Evolutionary conservation across 2,113 vertebrate species (phyloP).

Genomic region (Lethenteron camtschaticum): DNA sequence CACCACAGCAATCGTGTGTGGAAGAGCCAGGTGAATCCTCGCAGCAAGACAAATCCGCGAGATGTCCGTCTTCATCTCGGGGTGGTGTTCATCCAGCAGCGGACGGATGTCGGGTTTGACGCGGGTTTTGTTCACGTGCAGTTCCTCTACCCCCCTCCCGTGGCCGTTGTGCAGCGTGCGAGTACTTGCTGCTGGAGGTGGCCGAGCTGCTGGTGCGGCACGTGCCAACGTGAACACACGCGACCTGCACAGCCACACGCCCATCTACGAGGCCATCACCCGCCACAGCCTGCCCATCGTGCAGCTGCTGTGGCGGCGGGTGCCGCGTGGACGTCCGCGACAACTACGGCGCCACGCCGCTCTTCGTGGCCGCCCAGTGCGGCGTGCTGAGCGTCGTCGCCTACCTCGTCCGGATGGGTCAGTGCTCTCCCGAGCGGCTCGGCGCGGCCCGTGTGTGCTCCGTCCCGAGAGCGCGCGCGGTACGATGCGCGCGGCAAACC

Average conservation of each 20-base stretch:
- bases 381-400: slow-evolving; percentile 40
- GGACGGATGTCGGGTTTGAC: no score
- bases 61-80: no score
- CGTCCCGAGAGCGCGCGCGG: no score
- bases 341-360: slow-evolving; percentile 45
- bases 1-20: no score
- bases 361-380: slow-evolving; percentile 66
- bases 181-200: slow-evolving; percentile 13
- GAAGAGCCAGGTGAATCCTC: no score
- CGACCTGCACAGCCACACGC: slow-evolving; percentile 50
- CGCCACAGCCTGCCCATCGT: slow-evolving; percentile 48
- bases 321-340: slow-evolving; percentile 47
- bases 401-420: slow-evolving; percentile 42
- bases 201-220: slow-evolving; percentile 37
- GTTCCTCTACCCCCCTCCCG: no score
- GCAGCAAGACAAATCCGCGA: no score
- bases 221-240: slow-evolving; percentile 30
- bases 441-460: not conserved
- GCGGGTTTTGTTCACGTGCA: no score
- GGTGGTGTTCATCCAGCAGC: no score
- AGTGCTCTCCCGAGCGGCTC: slow-evolving; percentile 12
- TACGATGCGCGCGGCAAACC: no score
- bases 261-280: slow-evolving; percentile 53
- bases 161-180: no score
- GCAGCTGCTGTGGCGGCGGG: slow-evolving; percentile 50